A percentile compares a stretch with the other conserved stretches of the same genome.
These are phyloP conservation scores for Cephus nigrinus DNA, from an alignment of 2,888 invertebrate genomes.

Conservation along the genomic window DNA sequence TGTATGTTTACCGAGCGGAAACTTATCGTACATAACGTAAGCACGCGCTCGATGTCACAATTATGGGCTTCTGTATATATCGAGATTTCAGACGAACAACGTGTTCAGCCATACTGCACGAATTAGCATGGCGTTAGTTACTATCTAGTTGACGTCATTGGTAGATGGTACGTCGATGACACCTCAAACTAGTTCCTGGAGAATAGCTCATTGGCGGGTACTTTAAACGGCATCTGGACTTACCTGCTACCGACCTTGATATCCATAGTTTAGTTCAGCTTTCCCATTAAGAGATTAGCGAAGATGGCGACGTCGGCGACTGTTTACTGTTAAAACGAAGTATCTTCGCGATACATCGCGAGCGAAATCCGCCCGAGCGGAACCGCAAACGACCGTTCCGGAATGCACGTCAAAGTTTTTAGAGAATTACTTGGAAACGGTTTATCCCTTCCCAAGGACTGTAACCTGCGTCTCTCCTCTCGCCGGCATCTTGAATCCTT, in stretches of 20 bases:
- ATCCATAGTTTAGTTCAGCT: background rate
- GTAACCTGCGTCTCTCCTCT: background rate
- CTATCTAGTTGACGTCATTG: background rate
- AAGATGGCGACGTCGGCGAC: background rate
- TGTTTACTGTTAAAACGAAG: background rate
- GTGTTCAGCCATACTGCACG: background rate
- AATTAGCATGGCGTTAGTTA: background rate
- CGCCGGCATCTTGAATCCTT: background rate
- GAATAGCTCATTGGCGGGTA: background rate
- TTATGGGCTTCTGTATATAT: background rate
- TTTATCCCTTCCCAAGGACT: background rate
- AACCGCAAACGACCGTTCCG: conserved; percentile 10
- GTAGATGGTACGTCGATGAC: background rate
- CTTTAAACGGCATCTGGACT: background rate
- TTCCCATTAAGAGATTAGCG: background rate
- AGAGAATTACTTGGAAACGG: background rate
- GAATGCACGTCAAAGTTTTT: conserved; percentile 51
- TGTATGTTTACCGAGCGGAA: background rate
- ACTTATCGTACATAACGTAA: background rate
- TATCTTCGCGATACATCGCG: background rate
- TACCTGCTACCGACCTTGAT: background rate
- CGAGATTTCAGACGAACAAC: background rate
- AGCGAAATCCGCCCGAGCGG: background rate
- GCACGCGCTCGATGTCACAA: background rate
- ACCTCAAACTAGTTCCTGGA: background rate